Base-by-base conservation (phyloP, 2,888 invertebrate genomes). In the Sarcophaga rosellei region DNA sequence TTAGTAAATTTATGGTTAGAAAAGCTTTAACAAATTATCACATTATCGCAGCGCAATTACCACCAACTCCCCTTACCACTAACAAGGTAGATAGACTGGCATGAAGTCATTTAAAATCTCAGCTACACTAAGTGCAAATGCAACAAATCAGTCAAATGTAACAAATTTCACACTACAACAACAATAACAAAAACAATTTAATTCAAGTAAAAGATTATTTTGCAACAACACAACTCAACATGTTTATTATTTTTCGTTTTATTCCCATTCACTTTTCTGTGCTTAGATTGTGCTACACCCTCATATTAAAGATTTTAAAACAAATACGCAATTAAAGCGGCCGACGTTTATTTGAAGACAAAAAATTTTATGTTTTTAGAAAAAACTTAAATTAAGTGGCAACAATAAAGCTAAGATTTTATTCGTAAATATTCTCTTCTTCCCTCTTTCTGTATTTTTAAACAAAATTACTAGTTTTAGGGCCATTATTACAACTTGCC, bases 11-110 rank as follows among this genome's bases (percentile, higher is more conserved):
- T 81, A 78, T 86, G 68, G 63, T 66, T 81, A 78, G 63, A 65
- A 73, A 4, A 82, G 11, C 23, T 73, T 62, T 57, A 76, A 80
- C 72, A 83, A 86, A 79, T 86, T 83, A 86, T 80, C 82, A 82
- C 82, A 75, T 75, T 47, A 73, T 74, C 72, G 68, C 44, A 68
- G 21, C 35, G 35, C 44, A 57, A 59, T 57, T 44, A 44, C 63
- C 21, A 59, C 21, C 21, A 10, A 17, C 35, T n/a, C 47, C 70
- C 74, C 12, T 62, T 53, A 47, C 25, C 57, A 20, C 57, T 20
- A n/a, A 66, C 59, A 59, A 17, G 35, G 15, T 53, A 15, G 15
- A 53, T 53, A 4, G 15, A 53, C 53, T 3, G 21, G 21, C 23
- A 47, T 44, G 11, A n/a, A 68, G 6, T 44, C n/a, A 44, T n/a